Percentiles rank a stretch among this genome's conserved stretches.
phyloP scores from a whole-genome alignment of 2,797 vertebrate species.

The Aeoliscus strigatus region DNA sequence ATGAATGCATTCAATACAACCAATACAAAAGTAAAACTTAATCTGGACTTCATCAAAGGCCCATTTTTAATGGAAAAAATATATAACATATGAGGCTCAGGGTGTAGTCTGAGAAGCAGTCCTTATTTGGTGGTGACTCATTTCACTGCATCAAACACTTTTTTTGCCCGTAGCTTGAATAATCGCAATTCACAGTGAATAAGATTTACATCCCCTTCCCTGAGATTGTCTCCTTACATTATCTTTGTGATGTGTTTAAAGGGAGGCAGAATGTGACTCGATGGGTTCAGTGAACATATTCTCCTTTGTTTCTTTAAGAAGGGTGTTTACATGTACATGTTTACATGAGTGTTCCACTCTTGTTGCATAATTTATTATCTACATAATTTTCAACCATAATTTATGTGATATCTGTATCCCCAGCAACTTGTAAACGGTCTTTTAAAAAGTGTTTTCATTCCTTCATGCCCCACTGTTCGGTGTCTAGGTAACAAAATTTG shows the following conservation, averaged over 20 bases:
- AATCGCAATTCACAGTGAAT: neutral
- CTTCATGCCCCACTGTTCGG: too few species aligned
- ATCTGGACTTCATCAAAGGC: too few species aligned
- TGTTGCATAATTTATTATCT: constrained; percentile 11
- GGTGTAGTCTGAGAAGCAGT: too few species aligned
- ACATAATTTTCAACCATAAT: constrained; percentile 11
- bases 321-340: neutral
- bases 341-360: constrained; percentile 6
- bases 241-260: neutral
- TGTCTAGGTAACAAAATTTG: too few species aligned
- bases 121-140: constrained; percentile 1
- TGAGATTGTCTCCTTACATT: neutral
- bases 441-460: too few species aligned
- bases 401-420: too few species aligned
- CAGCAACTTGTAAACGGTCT: too few species aligned
- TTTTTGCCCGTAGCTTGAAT: neutral
- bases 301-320: constrained; percentile 1
- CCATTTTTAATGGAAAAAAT: too few species aligned
- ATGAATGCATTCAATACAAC: too few species aligned
- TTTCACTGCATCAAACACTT: neutral
- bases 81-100: too few species aligned
- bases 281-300: neutral
- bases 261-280: neutral
- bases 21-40: too few species aligned
- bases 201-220: neutral